Evolutionary conservation across 2,797 vertebrate genomes (phyloP).

Genomic region (Hyperoplus lanceolatus): DNA sequence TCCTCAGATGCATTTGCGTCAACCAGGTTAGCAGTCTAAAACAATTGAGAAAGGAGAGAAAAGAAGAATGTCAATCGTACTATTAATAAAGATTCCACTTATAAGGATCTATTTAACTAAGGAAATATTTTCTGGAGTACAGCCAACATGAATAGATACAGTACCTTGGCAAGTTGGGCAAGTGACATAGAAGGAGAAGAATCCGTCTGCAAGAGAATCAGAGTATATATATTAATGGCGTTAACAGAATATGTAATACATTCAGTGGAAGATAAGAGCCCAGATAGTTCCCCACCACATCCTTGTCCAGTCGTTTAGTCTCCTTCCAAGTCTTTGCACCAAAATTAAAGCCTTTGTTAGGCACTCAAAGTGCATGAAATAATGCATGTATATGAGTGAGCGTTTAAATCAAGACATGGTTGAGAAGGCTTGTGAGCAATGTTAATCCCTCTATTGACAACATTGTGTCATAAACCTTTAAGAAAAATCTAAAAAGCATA

Average conservation of each 20-base stretch:
- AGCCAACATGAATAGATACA: constrained; percentile 18
- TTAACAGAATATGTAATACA: constrained; percentile 58
- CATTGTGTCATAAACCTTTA: background rate
- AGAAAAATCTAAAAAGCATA: background rate
- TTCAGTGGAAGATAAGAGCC: constrained; percentile 65
- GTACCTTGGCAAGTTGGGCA: constrained; percentile 84
- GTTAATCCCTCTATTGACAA: constrained; percentile 1
- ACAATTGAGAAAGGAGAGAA: background rate
- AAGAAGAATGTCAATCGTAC: background rate
- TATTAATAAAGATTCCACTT: background rate
- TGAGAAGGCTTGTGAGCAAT: background rate
- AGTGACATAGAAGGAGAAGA: constrained; percentile 83
- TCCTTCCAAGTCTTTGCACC: constrained; percentile 26
- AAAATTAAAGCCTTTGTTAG: constrained; percentile 19
- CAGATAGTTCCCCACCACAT: constrained; percentile 64
- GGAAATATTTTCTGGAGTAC: background rate
- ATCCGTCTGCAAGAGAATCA: constrained; percentile 84
- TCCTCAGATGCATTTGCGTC: constrained; percentile 99
- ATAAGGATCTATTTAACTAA: background rate
- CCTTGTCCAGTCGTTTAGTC: constrained; percentile 51
- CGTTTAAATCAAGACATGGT: constrained; percentile 8
- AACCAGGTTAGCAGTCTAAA: constrained; percentile 98
- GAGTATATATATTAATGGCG: constrained; percentile 76
- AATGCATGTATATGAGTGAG: background rate
- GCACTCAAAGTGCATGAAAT: constrained; percentile 13